Evolutionary conservation across 2,797 vertebrate genomes (phyloP), one percentile per base, ranked within the genome.

Genomic region (Eulemur albifrons): DNA sequence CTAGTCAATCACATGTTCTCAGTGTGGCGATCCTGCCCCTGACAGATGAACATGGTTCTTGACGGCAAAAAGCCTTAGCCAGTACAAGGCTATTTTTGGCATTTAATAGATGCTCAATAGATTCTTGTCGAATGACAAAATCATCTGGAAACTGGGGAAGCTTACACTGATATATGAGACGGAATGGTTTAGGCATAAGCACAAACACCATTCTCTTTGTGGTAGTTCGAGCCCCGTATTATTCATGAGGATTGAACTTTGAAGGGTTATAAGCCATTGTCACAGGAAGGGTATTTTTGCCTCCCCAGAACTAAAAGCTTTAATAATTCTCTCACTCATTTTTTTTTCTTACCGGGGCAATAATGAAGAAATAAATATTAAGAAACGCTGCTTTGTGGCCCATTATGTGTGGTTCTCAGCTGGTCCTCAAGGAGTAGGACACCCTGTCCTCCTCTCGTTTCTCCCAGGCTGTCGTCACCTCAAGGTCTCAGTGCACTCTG

Each of bases 361-460:
- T 38, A 35, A 30, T 7, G 0, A 21, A 17, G 43, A 45, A 23
- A 11, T 4, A 18, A 18, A 65, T 50, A 13, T 5, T 32, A 50
- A 70, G 54, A 40, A 35, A 7, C 21, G 3, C n/a, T 23, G 23
- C 5, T 27, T 4, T 0, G 0, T 0, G 2, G 43, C 14, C 0
- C 1, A 0, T 21, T 5, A 2, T 11, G n/a, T 35, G 32, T 11
- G 18, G 0, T 8, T 25, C 13, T 40, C 4, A 17, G 10, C 57
- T 1, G 0, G 7, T 12, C 12, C 32, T 20, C 6, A 0, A 32
- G 11, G 50, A 2, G 20, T n/a, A 0, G 4, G 11, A 1, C 3
- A 7, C 10, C 40, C 57, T 38, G 23, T 14, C 27, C 27, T 13
- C 52, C 43, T 21, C 4, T 14, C 13, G 3, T 45, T 25, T 38